A percentile compares a stretch with the other conserved stretches of the same genome.
These are phyloP conservation scores for Heliocidaris erythrogramma DNA, from an alignment of 35 echinoderm and acorn worm species.

Conservation along the genomic window DNA sequence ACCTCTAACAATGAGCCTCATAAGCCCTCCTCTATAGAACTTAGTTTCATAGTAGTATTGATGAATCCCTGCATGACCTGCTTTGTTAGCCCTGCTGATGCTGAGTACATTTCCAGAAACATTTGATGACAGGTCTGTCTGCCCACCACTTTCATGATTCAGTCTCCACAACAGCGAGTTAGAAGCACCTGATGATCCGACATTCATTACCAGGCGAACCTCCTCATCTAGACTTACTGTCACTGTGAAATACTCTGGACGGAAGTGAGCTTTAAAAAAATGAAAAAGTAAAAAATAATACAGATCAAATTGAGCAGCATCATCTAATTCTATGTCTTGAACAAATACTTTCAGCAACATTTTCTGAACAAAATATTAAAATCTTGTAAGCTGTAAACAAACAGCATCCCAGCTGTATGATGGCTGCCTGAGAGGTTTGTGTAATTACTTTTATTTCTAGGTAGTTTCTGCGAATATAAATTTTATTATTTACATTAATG, in stretches of 20 bases:
- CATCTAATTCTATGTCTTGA: background rate
- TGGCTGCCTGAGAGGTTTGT: background rate
- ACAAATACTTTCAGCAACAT: background rate
- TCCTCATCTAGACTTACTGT: constrained; percentile 34
- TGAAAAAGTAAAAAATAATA: background rate
- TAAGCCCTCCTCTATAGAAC: background rate
- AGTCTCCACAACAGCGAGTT: background rate
- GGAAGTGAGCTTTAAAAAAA: constrained; percentile 14
- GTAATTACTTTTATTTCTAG: background rate
- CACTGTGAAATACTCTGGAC: background rate
- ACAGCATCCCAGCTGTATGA: background rate
- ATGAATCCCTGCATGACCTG: background rate
- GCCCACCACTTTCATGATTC: background rate
- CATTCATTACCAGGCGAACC: background rate
- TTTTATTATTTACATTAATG: too few relatives aligned
- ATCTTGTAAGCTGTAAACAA: background rate
- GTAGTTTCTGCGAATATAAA: background rate
- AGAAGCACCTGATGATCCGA: background rate
- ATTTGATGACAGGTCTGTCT: background rate
- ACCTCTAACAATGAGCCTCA: constrained; percentile 37
- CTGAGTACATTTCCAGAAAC: background rate
- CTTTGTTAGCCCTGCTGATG: constrained; percentile 33
- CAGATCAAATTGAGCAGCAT: background rate
- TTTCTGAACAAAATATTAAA: background rate
- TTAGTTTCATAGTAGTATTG: background rate